Conservation (phyloP, 2,888 invertebrate genomes). For the Carterocephalus palaemon region DNA sequence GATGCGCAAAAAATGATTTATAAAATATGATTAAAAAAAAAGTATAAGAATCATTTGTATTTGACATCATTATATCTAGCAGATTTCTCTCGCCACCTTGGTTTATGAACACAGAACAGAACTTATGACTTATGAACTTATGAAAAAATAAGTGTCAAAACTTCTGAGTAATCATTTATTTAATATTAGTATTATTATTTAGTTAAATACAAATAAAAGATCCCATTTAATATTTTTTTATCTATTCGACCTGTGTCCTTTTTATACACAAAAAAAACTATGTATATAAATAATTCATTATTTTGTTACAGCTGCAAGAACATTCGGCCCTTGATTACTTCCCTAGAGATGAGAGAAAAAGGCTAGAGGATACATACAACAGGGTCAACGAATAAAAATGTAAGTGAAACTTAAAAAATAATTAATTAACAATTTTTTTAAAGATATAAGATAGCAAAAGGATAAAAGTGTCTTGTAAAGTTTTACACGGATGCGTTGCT, state of each 20-base stretch:
- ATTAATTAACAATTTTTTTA: background rate
- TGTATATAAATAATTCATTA: background rate
- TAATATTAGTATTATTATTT: too few species aligned
- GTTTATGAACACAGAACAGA: too few species aligned
- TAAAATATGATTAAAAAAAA: too few species aligned
- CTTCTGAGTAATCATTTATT: too few species aligned
- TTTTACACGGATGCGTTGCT: too few species aligned
- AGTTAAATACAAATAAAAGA: background rate
- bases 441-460: background rate
- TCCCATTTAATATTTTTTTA: background rate
- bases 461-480: too few species aligned
- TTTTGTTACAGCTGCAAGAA: conserved; percentile 42
- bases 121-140: too few species aligned
- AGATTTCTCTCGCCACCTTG: too few species aligned
- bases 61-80: too few species aligned
- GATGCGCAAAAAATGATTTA: too few species aligned
- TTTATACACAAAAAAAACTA: background rate
- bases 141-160: too few species aligned
- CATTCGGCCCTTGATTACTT: conserved; percentile 40
- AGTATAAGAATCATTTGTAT: too few species aligned
- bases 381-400: conserved; percentile 63
- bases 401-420: conserved; percentile 45
- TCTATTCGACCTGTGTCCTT: background rate
- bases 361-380: conserved; percentile 55
- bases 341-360: conserved; percentile 70